Base-by-base conservation (phyloP, 2,888 invertebrate species). In the Spilosoma lubricipeda region DNA sequence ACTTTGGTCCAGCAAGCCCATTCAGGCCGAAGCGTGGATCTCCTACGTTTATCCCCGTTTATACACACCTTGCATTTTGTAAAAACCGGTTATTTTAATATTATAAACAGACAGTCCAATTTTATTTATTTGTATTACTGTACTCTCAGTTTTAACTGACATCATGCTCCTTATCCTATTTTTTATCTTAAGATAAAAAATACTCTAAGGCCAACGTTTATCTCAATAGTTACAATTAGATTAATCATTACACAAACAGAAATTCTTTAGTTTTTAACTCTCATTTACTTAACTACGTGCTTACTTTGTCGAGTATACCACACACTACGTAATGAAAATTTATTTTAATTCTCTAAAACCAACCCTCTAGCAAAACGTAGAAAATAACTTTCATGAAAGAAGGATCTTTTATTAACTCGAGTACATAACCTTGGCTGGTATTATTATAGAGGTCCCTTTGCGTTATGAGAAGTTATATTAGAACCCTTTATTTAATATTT, bases 321-420 rank as follows among this genome's bases (percentile, higher is more conserved):
- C 67, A 20, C 20, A 71, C n/a, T 45, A 3, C 39, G 42, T 33
- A 59, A 59, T 66, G 71, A 70, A 71, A 75, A 72, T 67, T 45
- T 66, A 23, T 52, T 52, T 68, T 18, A 63, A 5, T 23, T 36
- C 18, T 39, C 52, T 73, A 76, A 74, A 83, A 75, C 69, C 59
- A 65, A 69, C 36, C 36, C 59, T 13, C 63, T 72, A 77, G 79
- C 81, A 84, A 82, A 84, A 79, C 69, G 77, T 67, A 71, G 42
- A 45, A 77, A 70, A 72, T 76, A 76, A 75, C 76, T 69, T 18
- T 73, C 72, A 70, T 63, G 63, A 52, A 13, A 79, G 71, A 39
- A 76, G n/a, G 69, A 45, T 67, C 59, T 65, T 82, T 74, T 77
- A 76, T 76, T 74, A 77, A 67, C 45, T 71, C 18, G 20, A 70